A percentile compares a stretch with the other conserved stretches of the same genome.
phyloP scores from a whole-genome alignment of 2,888 invertebrate species.

The Ariolimax columbianus region DNA sequence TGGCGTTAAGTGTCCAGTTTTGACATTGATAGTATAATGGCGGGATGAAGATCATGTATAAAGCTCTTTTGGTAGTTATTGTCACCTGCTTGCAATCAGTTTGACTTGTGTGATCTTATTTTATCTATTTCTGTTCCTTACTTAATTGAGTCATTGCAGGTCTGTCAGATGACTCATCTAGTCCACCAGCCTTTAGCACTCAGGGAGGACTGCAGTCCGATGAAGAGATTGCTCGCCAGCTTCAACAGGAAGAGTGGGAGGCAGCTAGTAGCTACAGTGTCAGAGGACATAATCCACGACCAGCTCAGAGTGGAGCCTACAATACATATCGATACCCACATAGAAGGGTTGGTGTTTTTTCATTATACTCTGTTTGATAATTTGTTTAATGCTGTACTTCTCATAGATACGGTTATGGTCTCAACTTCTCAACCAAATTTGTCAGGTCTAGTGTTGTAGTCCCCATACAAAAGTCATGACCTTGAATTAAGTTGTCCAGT shows the following conservation, averaged over 20 bases:
- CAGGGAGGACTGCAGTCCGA: slow-evolving; percentile 31
- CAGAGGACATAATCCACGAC: background rate
- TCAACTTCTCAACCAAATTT: too few relatives aligned
- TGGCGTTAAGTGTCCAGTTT: too few relatives aligned
- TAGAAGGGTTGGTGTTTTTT: slow-evolving; percentile 3
- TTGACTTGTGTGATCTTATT: background rate
- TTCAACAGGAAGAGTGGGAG: slow-evolving; percentile 54
- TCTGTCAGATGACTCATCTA: slow-evolving; percentile 13
- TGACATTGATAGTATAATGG: too few relatives aligned
- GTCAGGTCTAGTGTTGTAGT: too few relatives aligned
- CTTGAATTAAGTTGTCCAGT: too few relatives aligned
- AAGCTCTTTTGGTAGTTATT: too few relatives aligned
- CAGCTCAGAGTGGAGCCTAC: background rate
- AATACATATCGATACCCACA: slow-evolving; percentile 22
- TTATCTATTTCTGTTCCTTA: background rate
- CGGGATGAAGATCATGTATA: too few relatives aligned
- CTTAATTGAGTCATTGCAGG: background rate
- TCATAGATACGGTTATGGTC: too few relatives aligned
- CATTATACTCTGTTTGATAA: too few relatives aligned
- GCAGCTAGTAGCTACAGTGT: slow-evolving; percentile 2
- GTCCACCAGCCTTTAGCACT: slow-evolving; percentile 21
- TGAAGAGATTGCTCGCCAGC: slow-evolving; percentile 50
- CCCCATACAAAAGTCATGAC: too few relatives aligned
- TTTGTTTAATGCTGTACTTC: too few relatives aligned
- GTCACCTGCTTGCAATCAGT: too few relatives aligned